These are phyloP conservation scores for Palloptera scutellata DNA, from an alignment of 2,888 invertebrate species.

Conservation along the genomic window DNA sequence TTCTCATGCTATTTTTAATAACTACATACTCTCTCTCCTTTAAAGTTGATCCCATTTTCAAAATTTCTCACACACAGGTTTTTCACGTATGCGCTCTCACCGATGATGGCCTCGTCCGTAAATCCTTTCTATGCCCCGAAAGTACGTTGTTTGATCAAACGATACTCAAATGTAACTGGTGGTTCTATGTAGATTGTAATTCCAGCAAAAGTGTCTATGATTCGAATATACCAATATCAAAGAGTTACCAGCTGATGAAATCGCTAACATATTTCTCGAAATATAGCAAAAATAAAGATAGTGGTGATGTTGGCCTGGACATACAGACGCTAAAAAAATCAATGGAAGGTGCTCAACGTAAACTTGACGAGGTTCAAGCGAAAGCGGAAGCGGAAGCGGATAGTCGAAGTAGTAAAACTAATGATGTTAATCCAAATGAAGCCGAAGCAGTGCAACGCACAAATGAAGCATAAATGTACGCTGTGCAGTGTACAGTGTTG, in stretches of 20 bases:
- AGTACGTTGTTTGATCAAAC: conserved; percentile 91
- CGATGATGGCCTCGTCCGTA: conserved; percentile 88
- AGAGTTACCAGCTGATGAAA: conserved; percentile 91
- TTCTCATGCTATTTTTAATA: too few species aligned
- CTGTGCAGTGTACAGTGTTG: not conserved
- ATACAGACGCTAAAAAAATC: conserved; percentile 54
- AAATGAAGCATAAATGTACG: conserved; percentile 9
- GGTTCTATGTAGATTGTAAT: conserved; percentile 92
- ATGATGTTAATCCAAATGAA: conserved; percentile 35
- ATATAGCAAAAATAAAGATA: conserved; percentile 70
- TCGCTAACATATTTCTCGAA: conserved; percentile 88
- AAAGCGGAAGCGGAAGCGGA: not conserved
- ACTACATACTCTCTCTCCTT: too few species aligned
- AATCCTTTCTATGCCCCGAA: conserved; percentile 90
- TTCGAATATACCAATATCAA: conserved; percentile 89
- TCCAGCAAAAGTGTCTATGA: conserved; percentile 82
- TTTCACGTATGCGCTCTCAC: conserved; percentile 91
- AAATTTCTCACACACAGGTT: conserved; percentile 70
- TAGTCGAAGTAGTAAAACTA: not conserved
- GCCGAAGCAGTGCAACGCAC: conserved; percentile 25
- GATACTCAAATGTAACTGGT: conserved; percentile 92
- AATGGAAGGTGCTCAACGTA: conserved; percentile 42
- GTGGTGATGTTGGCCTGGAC: conserved; percentile 49
- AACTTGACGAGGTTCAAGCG: not conserved
- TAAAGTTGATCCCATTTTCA: too few species aligned